Conservation (phyloP, 2,113 vertebrate species). For the Carollia perspicillata region DNA sequence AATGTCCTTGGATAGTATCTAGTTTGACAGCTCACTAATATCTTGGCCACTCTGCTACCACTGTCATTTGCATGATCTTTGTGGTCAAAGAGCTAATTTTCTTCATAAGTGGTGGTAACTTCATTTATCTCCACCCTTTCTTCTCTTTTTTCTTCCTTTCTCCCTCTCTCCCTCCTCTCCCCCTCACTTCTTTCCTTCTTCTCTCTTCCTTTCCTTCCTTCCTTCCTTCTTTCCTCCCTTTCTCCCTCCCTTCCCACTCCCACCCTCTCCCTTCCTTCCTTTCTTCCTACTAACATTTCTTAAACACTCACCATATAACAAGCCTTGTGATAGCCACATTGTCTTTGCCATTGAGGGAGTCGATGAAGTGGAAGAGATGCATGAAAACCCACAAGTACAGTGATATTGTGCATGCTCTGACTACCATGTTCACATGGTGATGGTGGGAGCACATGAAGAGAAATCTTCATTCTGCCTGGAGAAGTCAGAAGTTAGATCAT, state of each 20-base stretch:
- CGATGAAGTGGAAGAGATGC: not conserved
- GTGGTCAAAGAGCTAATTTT: not conserved
- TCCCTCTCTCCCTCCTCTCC: accelerated
- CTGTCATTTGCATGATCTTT: not conserved
- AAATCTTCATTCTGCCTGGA: not conserved
- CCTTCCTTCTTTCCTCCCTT: too few relatives aligned
- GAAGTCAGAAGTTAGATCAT: not conserved
- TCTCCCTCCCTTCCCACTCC: not conserved
- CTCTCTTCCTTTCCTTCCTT: not conserved
- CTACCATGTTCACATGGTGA: too few relatives aligned
- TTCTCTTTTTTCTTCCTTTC: not conserved
- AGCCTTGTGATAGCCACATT: not conserved
- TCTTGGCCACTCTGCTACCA: not conserved
- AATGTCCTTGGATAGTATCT: not conserved
- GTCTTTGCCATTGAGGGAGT: not conserved
- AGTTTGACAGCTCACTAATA: not conserved
- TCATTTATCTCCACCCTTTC: not conserved
- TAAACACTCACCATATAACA: not conserved
- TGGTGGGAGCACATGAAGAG: not conserved
- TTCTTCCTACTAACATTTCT: not conserved
- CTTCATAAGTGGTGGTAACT: not conserved
- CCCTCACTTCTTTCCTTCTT: too few relatives aligned
- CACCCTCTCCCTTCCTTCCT: too few relatives aligned
- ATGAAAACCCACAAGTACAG: not conserved
- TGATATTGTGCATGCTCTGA: too few relatives aligned